Conservation (phyloP, 2,888 invertebrate genomes). For the Amphipyra berbera region DNA sequence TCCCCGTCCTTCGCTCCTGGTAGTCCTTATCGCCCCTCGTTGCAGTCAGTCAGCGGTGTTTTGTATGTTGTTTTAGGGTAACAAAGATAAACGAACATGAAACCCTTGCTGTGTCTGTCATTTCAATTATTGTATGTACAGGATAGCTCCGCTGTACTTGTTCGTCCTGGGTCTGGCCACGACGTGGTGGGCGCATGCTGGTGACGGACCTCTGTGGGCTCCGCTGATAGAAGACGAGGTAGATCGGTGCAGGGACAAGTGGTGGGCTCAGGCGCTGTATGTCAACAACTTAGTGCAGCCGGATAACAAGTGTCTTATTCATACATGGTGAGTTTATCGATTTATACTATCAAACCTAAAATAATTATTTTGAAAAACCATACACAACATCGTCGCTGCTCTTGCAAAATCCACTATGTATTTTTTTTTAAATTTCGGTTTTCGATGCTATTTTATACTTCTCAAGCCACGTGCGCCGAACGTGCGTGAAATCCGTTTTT, state of each 20-base stretch:
- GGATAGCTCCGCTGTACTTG: slow-evolving; percentile 72
- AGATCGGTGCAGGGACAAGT: slow-evolving; percentile 68
- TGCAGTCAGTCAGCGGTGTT: slow-evolving; percentile 45
- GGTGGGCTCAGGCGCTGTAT: slow-evolving; percentile 75
- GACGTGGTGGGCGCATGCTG: slow-evolving; percentile 71
- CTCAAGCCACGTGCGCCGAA: too few relatives aligned
- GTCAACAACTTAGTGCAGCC: slow-evolving; percentile 71
- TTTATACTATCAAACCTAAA: background rate
- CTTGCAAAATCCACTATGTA: too few relatives aligned
- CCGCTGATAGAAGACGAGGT: slow-evolving; percentile 63
- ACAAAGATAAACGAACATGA: too few relatives aligned
- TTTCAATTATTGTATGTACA: slow-evolving; percentile 32
- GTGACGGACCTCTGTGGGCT: slow-evolving; percentile 73
- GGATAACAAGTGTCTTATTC: slow-evolving; percentile 72
- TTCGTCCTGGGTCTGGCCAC: slow-evolving; percentile 69
- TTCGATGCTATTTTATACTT: too few relatives aligned
- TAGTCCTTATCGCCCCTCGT: slow-evolving; percentile 39
- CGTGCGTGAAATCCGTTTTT: too few relatives aligned
- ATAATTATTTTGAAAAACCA: too few relatives aligned
- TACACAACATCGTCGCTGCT: too few relatives aligned
- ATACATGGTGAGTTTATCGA: slow-evolving; percentile 70
- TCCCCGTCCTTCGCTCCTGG: slow-evolving; percentile 13
- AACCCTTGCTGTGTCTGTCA: too few relatives aligned
- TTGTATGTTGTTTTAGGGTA: slow-evolving; percentile 18
- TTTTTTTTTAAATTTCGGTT: too few relatives aligned